Evolutionary conservation across 2,797 vertebrate species (phyloP).

Genomic region (Halcyon smyrnensis): DNA sequence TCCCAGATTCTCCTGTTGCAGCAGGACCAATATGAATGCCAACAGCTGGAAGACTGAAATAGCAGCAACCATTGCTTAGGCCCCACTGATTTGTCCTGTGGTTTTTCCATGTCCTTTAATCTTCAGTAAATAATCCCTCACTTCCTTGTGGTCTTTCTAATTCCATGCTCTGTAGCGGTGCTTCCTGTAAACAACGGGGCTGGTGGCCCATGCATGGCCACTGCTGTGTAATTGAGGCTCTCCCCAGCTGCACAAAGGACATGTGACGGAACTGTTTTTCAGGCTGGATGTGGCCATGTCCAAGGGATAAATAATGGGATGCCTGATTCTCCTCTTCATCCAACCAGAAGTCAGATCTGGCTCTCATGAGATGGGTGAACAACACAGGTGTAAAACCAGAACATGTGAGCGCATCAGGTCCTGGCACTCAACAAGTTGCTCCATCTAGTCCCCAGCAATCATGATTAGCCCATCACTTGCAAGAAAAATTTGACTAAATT

Average conservation of each 20-base stretch:
- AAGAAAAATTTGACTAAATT: not conserved
- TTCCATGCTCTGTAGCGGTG: constrained; percentile 40
- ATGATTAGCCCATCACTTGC: not conserved
- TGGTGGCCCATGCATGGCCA: not conserved
- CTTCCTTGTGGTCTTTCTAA: constrained; percentile 73
- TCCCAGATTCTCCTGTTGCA: not conserved
- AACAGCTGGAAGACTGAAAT: constrained; percentile 64
- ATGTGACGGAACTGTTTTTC: constrained; percentile 20
- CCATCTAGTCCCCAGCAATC: not conserved
- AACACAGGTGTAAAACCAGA: not conserved
- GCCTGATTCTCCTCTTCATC: not conserved
- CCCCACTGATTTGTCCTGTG: constrained; percentile 74
- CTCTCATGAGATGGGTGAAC: not conserved
- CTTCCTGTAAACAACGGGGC: constrained; percentile 73
- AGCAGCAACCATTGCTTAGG: constrained; percentile 60
- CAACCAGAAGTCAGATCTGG: not conserved
- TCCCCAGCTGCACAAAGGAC: not conserved
- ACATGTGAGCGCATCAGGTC: not conserved
- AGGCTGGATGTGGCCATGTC: not conserved
- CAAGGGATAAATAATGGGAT: not conserved
- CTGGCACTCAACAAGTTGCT: fast-evolving
- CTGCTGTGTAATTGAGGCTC: constrained; percentile 5
- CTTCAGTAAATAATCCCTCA: constrained; percentile 69
- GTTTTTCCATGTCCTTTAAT: constrained; percentile 71
- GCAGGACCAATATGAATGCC: not conserved